Base-by-base conservation (phyloP, 2,797 vertebrate genomes). In the Iguana delicatissima region DNA sequence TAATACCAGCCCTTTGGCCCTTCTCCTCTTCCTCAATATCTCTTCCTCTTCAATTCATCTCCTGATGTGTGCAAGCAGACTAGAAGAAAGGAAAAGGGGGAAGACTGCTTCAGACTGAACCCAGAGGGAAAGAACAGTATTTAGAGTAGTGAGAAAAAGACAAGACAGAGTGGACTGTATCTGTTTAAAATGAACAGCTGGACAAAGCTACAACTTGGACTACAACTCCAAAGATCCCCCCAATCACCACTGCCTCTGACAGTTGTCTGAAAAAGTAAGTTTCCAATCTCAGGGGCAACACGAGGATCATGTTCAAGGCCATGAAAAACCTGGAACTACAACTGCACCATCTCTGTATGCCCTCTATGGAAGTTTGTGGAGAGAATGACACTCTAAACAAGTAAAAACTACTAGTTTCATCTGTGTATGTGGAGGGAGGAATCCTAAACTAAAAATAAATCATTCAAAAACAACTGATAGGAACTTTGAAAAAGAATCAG, bases 341-440 rank as follows among this genome's bases (percentile, higher is more conserved):
- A 80, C 14, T 22, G n/a, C 18, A 20, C 42, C 46, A 4, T n/a
- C 2, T 35, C 42, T 32, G 2, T 72, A 29, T n/a, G 24, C 62
- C 3, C 32, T 4, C 52, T 42, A 16, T 16, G 26, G 57, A 22
- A 64, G 29, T 7, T 20, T 32, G 18, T 42, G 24, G 90, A 81
- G 93, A 94, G 42, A 89, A 93, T 88, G 74, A 90, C 73, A 86
- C 14, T 50, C 9, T 79, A 16, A 57, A 24, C n/a, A 64, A 77
- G 10, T 7, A 3, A 29, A 69, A 3, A 59, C 20, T 8, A 3
- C 16, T 18, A 18, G 18, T 82, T 46, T 46, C 42, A 46, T 46
- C 42, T 46, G 42, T 4, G 42, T 46, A 46, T 46, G 42, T 46
- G 42, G 42, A 3, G 42, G 42, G 42, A 46, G 42, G 42, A 46